phyloP scores from a whole-genome alignment of 1,140 invertebrate species.

The Apis dorsata region DNA sequence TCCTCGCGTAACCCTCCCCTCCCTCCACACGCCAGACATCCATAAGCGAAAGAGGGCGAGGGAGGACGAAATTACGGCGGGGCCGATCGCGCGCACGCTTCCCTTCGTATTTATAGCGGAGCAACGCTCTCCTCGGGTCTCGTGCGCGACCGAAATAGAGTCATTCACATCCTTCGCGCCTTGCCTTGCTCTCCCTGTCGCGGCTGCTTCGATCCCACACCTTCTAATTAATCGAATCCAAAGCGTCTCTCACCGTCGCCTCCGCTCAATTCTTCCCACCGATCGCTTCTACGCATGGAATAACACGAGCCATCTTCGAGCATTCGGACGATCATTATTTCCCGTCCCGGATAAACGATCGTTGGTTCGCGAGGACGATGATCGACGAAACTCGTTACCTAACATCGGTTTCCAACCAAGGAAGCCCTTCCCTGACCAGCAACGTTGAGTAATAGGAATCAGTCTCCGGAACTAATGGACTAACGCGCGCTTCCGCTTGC shows the following conservation, averaged over 20 bases:
- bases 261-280: too few relatives aligned
- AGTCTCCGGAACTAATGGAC: conserved; percentile 56
- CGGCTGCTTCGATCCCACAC: conserved; percentile 6
- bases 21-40: conserved; percentile 49
- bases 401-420: conserved; percentile 30
- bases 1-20: conserved; percentile 51
- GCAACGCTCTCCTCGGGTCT: conserved; percentile 15
- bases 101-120: conserved; percentile 48
- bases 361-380: conserved; percentile 26
- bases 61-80: conserved; percentile 55
- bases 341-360: conserved; percentile 29
- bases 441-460: conserved; percentile 60
- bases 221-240: background rate
- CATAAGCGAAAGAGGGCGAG: conserved; percentile 42
- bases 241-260: too few relatives aligned
- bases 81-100: conserved; percentile 44
- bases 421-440: conserved; percentile 34
- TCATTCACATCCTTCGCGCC: conserved; percentile 30
- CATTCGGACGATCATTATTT: conserved; percentile 30
- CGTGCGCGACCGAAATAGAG: conserved; percentile 50
- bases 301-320: too few relatives aligned
- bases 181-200: background rate
- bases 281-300: too few relatives aligned
- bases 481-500: conserved; percentile 39
- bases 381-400: conserved; percentile 46